Percentiles rank a stretch among this genome's conserved stretches.
phyloP scores from a whole-genome alignment of 64 coral and sea anemone species.

The Exaiptasia diaphana region DNA sequence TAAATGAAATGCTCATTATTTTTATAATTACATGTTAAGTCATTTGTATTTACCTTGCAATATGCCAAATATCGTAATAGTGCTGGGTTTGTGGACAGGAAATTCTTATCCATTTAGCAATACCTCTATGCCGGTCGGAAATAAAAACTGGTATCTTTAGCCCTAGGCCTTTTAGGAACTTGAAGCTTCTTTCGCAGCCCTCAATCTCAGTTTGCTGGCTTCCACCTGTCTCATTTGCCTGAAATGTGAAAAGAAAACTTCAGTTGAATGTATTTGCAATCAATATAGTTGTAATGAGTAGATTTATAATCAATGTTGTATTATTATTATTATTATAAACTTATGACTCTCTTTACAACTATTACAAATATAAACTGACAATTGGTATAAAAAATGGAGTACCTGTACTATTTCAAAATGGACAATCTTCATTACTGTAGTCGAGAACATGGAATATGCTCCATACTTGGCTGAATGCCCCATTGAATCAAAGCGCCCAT shows the following conservation, averaged over 20 bases:
- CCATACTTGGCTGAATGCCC: conserved; percentile 47
- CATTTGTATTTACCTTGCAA: no score
- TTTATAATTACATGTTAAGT: no score
- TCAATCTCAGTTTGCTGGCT: conserved; percentile 7
- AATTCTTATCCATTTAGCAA: conserved; percentile 32
- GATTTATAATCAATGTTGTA: no score
- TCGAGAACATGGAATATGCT: conserved; percentile 41
- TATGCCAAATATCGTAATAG: conserved; percentile 45
- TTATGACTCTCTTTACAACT: no score
- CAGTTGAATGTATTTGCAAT: no score
- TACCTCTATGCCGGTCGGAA: conserved; percentile 25
- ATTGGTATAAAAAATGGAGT: no score
- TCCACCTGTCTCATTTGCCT: conserved; percentile 23
- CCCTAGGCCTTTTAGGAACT: background rate
- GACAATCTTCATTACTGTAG: conserved; percentile 40
- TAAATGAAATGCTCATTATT: no score
- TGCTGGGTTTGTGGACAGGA: background rate
- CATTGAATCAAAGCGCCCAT: conserved; percentile 38
- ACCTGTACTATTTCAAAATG: conserved; percentile 55
- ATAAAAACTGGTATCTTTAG: background rate
- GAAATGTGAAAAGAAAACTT: background rate
- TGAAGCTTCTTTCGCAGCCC: background rate
- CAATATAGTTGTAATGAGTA: no score
- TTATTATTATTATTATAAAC: no score
- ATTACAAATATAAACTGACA: no score